Base-by-base conservation (phyloP, 1,140 invertebrate genomes). In the Drosophila mayri region DNA sequence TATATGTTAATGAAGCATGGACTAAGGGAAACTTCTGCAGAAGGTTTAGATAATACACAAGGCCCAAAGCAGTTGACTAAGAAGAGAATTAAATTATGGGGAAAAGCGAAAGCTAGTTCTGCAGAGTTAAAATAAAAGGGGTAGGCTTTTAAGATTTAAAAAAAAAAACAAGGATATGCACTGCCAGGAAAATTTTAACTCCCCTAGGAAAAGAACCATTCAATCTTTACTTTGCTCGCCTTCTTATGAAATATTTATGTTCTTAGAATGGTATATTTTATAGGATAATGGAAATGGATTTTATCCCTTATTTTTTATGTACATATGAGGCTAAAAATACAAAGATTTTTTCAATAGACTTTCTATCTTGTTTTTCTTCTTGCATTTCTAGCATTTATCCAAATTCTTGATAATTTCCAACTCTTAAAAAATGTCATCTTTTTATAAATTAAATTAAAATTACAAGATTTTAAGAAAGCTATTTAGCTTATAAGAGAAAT, bases 1-100 rank as follows among this genome's bases (percentile, higher is more conserved):
- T 41, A 71, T 71, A 72, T 72, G 44, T 41, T 60, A 72, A 72
- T 72, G 52, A 50, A 60, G 67, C 64, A 35, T 71, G 28, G 16
- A 22, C 37, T 22, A 14, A 41, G 44, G 43, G 43, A 72, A 72
- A 59, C n/a, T 66, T 72, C 71, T 60, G 52, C 16, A 40, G 35
- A 30, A 35, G 22, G 43, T 67, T 54, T 11, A 10, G 22, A 22
- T 22, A 38, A 37, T 22, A 16, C 14, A 10, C 38, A 38, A 30
- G 14, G 7, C 30, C 38, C 25, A 22, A 35, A 67, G 20, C 22
- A 8, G 18, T 14, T 66, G 60, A 20, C 16, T 20, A 6, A 10
- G 2, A 32, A 11, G 22, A 32, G 22, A 47, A 70, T 58, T 58
- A 58, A 68, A 66, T 66, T 49, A 66, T 66, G 25, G 49, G 6